These are phyloP conservation scores for Eilema depressum DNA, from an alignment of 2,888 invertebrate species.

Conservation along the genomic window DNA sequence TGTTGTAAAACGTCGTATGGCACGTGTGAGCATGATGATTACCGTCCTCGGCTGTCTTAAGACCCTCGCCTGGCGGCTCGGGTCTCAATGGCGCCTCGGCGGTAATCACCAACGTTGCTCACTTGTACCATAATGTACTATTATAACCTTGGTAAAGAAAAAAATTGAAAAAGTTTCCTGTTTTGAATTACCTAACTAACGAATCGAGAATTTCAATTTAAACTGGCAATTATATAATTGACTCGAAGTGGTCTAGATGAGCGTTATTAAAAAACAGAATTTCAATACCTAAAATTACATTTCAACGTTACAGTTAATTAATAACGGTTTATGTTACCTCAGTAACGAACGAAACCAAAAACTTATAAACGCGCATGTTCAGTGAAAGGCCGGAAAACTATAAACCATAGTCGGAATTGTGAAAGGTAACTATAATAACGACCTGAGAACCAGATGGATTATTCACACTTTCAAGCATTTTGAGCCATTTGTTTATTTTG, in stretches of 20 bases:
- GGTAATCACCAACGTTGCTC: too few relatives aligned
- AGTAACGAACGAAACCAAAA: slow-evolving; percentile 15
- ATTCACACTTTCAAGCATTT: slow-evolving; percentile 73
- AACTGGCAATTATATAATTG: not conserved
- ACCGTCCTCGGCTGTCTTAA: too few relatives aligned
- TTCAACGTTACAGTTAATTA: slow-evolving; percentile 15
- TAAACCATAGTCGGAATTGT: slow-evolving; percentile 64
- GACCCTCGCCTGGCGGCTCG: too few relatives aligned
- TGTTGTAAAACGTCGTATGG: too few relatives aligned
- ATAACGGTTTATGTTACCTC: slow-evolving; percentile 18
- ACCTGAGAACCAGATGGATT: slow-evolving; percentile 60
- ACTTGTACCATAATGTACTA: too few relatives aligned
- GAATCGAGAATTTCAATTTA: not conserved
- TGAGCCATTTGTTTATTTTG: slow-evolving; percentile 48
- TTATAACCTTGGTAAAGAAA: not conserved
- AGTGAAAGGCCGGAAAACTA: slow-evolving; percentile 72
- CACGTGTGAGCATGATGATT: too few relatives aligned
- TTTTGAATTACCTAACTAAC: not conserved
- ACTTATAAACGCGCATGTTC: slow-evolving; percentile 37
- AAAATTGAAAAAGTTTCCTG: not conserved
- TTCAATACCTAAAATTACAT: not conserved
- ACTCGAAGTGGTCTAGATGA: not conserved
- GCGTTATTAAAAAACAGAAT: not conserved
- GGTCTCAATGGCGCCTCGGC: too few relatives aligned
- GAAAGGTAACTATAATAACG: slow-evolving; percentile 70